Evolutionary conservation across 2,888 invertebrate genomes (phyloP), one percentile per base, ranked within the genome.

Genomic region (Troides aeacus): DNA sequence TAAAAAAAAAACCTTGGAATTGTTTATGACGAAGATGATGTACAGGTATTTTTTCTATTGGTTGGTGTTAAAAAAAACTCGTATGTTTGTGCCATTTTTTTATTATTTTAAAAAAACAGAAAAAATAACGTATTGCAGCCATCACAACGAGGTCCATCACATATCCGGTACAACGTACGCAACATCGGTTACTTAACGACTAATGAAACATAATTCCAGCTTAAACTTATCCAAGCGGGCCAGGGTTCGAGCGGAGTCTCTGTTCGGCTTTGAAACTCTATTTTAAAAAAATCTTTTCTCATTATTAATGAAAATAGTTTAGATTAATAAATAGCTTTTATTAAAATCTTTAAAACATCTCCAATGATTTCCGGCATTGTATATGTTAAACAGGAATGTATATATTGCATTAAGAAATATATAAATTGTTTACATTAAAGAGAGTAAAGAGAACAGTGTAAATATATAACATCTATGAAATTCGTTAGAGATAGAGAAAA

Each of bases 51-150:
- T 46, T 46, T 46, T 46, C 15, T 46, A 12, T 15, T 46, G 15
- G 42, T 42, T 42, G 12, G 2, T 46, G 1, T 46, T 46, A 15
- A 46, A 46, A 46, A 15, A 46, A 46, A 46, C 2, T 15, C 12
- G 15, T 62, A 57, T 67, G 66, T 81, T 86, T 88, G 89, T 90
- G 89, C 88, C 87, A 87, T 87, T 86, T 85, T 76, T 88, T 88
- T 87, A 85, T 86, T 85, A 81, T 84, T 84, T 79, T 80, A 78
- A 82, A 79, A 46, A 46, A 46, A 46, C 46, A 46, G 15, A 86
- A 87, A 88, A 88, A 85, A 83, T 83, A 79, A 72, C 73, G 76
- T 84, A 86, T 84, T 86, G 86, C 86, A 78, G 77, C 77, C 84
- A 81, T 84, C 83, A 81, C 84, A 84, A 80, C 77, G 72, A 77